phyloP scores from a whole-genome alignment of 2,113 vertebrate species.

The Podocnemis expansa region DNA sequence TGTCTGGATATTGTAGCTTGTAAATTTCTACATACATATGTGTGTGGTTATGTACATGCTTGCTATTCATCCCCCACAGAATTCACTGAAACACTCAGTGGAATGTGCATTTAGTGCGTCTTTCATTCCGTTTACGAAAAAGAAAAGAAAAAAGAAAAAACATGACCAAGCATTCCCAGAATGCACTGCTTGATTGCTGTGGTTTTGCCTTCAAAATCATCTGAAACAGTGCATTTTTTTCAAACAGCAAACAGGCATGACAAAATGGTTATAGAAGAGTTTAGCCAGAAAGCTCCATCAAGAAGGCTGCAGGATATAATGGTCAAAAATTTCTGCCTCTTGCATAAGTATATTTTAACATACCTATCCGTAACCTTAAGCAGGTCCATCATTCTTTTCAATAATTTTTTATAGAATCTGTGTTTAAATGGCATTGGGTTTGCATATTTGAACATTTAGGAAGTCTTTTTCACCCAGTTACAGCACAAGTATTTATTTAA shows the following conservation, averaged over 20 bases:
- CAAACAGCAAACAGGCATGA: background rate
- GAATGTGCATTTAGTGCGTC: constrained; percentile 69
- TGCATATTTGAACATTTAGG: background rate
- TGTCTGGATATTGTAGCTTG: constrained; percentile 84
- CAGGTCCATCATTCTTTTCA: background rate
- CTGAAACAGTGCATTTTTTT: background rate
- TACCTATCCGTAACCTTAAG: background rate
- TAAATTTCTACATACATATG: constrained; percentile 84
- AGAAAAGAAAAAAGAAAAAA: background rate
- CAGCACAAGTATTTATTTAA: background rate
- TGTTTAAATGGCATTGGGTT: background rate
- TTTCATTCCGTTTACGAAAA: constrained; percentile 39
- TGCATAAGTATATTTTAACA: background rate
- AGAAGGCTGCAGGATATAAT: background rate
- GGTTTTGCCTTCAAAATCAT: background rate
- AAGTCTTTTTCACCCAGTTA: background rate
- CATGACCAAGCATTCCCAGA: background rate
- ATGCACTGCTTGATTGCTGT: background rate
- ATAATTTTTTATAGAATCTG: background rate
- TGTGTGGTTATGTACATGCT: constrained; percentile 76
- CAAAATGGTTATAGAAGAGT: background rate
- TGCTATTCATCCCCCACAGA: constrained; percentile 72
- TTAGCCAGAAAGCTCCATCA: background rate
- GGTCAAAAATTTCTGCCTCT: background rate
- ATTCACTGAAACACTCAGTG: constrained; percentile 73